Base-by-base conservation (phyloP, 2,888 invertebrate genomes). In the Leptodirus hochenwartii region DNA sequence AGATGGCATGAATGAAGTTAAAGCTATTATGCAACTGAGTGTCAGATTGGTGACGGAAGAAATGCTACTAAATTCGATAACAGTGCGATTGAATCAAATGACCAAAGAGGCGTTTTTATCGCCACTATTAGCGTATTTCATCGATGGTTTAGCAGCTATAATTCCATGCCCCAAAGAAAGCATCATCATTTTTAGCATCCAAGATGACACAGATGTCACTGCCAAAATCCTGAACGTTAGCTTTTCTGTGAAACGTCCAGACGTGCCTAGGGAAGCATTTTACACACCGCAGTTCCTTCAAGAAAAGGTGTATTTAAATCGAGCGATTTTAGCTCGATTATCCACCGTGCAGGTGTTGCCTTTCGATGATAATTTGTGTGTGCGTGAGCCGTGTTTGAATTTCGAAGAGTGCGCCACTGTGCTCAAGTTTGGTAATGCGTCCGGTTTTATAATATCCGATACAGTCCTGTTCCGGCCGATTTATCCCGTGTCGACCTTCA, bases 361-460 rank as follows among this genome's bases (percentile, higher is more conserved):
- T 0, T 95, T 95, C 53, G 91, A 91, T 48, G 95, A 96, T 52
- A 91, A 93, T 56, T 65, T 95, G 1, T 96, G 95, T 53, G 82
- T 93, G 0, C 69, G 82, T 30, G 95, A 96, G 48, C 93, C 93
- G 0, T 96, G 95, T 46, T 61, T 88, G 2, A 91, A 93, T 56
- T 93, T 74, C 49, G 91, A 95, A 49, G 78, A 84, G 47, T 96
- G 95, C 42, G 59, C 84, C 12, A 87, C 90, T 0, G 81, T 88
- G 3, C 61, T 93, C 14, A 85, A 84, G 51, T 93, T 93, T 45
- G 88, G 87, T 2, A 87, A 88, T 50, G 91, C 91, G 0, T 79
- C 85, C 0, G 81, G 78, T 3, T 93, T 95, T 49, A 76, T 91
- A 17, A 65, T 68, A 39, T 90, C 91, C 40, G 79, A 81, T 43